phyloP scores from a whole-genome alignment of 2,797 vertebrate genomes.

The Ctenopoma kingsleyae region DNA sequence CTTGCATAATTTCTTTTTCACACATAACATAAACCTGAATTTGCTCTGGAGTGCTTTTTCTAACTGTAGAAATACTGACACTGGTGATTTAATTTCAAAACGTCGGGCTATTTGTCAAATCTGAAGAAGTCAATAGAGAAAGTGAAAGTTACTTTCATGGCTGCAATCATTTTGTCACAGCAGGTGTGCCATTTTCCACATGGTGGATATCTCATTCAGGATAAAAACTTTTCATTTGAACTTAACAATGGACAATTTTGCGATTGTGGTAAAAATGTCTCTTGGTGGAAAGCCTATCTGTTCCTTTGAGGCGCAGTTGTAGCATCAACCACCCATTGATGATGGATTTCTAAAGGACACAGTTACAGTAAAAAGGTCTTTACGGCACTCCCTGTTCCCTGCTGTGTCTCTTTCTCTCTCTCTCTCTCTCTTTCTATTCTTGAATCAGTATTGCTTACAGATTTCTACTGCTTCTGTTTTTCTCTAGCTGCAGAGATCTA shows the following conservation, averaged over 20 bases:
- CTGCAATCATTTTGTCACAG: slow-evolving; percentile 59
- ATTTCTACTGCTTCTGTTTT: slow-evolving; percentile 28
- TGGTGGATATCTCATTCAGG: slow-evolving; percentile 36
- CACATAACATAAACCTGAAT: slow-evolving; percentile 37
- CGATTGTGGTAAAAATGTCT: slow-evolving; percentile 33
- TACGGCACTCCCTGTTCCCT: neutral
- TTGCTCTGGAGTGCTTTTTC: slow-evolving; percentile 50
- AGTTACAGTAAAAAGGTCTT: slow-evolving; percentile 30
- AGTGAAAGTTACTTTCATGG: slow-evolving; percentile 52
- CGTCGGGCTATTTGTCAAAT: slow-evolving; percentile 43
- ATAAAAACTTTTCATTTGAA: slow-evolving; percentile 55
- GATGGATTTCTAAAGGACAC: slow-evolving; percentile 49
- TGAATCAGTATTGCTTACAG: slow-evolving; percentile 28
- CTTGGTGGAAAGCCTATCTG: slow-evolving; percentile 15
- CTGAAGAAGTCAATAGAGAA: slow-evolving; percentile 32
- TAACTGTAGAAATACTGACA: slow-evolving; percentile 43
- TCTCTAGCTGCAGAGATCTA: slow-evolving; percentile 31
- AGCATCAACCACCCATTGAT: slow-evolving; percentile 41
- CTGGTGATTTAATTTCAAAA: slow-evolving; percentile 57
- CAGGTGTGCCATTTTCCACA: slow-evolving; percentile 53
- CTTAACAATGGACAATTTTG: slow-evolving; percentile 41
- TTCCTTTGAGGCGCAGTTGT: slow-evolving; percentile 37
- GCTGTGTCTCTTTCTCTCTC: slow-evolving; percentile 29
- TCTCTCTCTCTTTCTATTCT: slow-evolving; percentile 14
- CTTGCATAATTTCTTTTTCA: slow-evolving; percentile 62